Conservation (phyloP, 2,113 vertebrate genomes). For the Lepisosteus osseus region DNA sequence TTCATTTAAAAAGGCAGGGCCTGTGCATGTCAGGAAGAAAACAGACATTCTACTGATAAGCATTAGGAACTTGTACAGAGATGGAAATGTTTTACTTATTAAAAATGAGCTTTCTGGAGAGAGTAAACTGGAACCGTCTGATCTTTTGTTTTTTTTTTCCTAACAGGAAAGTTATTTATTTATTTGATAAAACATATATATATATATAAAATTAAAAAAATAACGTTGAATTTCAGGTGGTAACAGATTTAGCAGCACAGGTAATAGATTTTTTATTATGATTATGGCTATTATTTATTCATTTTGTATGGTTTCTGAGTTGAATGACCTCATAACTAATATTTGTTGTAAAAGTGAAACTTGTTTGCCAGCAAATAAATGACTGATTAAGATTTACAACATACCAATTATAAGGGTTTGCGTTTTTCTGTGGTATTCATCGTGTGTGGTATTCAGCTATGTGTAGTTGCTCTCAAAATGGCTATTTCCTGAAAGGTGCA, state of each 20-base stretch:
- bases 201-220: constrained; percentile 51
- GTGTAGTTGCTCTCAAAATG: too few relatives aligned
- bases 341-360: constrained; percentile 97
- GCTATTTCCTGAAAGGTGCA: too few relatives aligned
- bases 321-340: constrained; percentile 91
- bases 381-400: constrained; percentile 82
- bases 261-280: constrained; percentile 62
- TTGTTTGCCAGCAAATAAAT: constrained; percentile 97
- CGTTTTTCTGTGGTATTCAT: constrained; percentile 36
- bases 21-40: constrained; percentile 65
- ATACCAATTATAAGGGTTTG: constrained; percentile 52
- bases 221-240: constrained; percentile 71
- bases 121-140: constrained; percentile 59
- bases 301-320: constrained; percentile 85
- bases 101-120: constrained; percentile 70
- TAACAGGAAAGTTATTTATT: constrained; percentile 78
- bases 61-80: constrained; percentile 67
- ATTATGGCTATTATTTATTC: constrained; percentile 86
- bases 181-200: constrained; percentile 59
- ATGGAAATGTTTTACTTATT: constrained; percentile 58
- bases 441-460: background rate
- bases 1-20: constrained; percentile 41
- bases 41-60: constrained; percentile 54
- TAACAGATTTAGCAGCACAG: constrained; percentile 73
- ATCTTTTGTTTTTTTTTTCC: constrained; percentile 57